Evolutionary conservation across 1,140 invertebrate genomes (phyloP).

Genomic region (Lysiphlebus fabarum): DNA sequence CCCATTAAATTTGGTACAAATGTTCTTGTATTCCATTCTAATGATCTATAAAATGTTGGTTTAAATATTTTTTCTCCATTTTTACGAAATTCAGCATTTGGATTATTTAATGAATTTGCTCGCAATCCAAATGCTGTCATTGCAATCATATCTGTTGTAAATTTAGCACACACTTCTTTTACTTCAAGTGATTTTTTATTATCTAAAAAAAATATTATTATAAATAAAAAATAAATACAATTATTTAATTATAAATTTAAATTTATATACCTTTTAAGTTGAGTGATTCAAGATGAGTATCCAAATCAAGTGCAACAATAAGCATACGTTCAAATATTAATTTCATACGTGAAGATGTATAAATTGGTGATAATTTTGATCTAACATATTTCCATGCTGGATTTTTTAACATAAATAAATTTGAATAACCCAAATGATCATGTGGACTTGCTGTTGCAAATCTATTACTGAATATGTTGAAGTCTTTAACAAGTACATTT

Average conservation of each 20-base stretch:
- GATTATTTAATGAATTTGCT: constrained; percentile 57
- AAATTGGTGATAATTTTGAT: constrained; percentile 47
- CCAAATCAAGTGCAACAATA: constrained; percentile 44
- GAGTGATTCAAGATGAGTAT: constrained; percentile 33
- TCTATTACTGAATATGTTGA: constrained; percentile 46
- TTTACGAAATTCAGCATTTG: constrained; percentile 40
- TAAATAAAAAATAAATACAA: constrained; percentile 4
- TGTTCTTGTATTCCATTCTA: constrained; percentile 43
- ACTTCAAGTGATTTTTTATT: constrained; percentile 37
- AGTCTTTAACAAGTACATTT: constrained; percentile 53
- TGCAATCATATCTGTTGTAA: constrained; percentile 62
- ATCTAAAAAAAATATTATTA: constrained; percentile 26
- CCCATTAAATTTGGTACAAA: constrained; percentile 40
- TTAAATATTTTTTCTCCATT: constrained; percentile 38
- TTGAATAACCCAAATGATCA: constrained; percentile 35
- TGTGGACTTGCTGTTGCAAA: constrained; percentile 24
- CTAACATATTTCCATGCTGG: constrained; percentile 48
- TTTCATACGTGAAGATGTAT: constrained; percentile 49
- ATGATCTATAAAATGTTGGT: constrained; percentile 24
- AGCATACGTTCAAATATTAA: constrained; percentile 49
- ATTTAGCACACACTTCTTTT: constrained; percentile 52
- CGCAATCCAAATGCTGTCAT: constrained; percentile 60
- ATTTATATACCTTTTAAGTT: constrained; percentile 33
- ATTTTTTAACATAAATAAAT: constrained; percentile 41
- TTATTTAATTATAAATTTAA: too few relatives aligned